Base-by-base conservation (phyloP, 2,888 invertebrate genomes). In the Morpho deidamia region DNA sequence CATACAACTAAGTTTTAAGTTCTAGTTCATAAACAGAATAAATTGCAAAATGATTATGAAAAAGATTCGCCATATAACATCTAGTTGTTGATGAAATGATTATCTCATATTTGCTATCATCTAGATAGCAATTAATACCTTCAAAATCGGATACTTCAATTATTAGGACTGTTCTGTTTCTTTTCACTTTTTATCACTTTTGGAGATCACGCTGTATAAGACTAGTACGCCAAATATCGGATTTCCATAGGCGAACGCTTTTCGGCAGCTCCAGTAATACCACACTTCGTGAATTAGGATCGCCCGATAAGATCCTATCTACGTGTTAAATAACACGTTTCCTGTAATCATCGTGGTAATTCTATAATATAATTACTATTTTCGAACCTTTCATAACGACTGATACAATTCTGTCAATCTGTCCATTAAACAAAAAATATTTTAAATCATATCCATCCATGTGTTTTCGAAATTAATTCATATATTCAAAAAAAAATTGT, bases 281-380 rank as follows among this genome's bases (percentile, higher is more conserved):
- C 87, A 84, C 86, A 89, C 88, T 80, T 87, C 77, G 74, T 70
- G 72, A 76, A 88, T 88, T 87, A 88, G 86, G 83, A 85, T 83
- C 75, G 65, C 57, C 59, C 74, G 89, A 89, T 89, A 85, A 89
- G 89, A 89, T 89, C 70, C 56, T 86, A 89, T 89, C 88, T 53
- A 63, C 75, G 82, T 78, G 83, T 85, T 87, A 89, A 89, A 89
- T 89, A 89, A 86, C 88, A 83, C 70, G 87, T 83, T 86, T 89
- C 89, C 89, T 88, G 89, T 78, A 86, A 85, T 87, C 85, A 85
- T 81, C 79, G 81, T 74, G 69, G 82, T 81, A 80, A 87, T 87
- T 88, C 86, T 84, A 86, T 88, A 86, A 81, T 83, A 84, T 87
- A 84, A 88, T 88, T 83, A 85, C 79, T 72, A 82, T 82, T 77